Conservation (phyloP, 1,140 invertebrate genomes). For the Macrocentrus cingulum region DNA sequence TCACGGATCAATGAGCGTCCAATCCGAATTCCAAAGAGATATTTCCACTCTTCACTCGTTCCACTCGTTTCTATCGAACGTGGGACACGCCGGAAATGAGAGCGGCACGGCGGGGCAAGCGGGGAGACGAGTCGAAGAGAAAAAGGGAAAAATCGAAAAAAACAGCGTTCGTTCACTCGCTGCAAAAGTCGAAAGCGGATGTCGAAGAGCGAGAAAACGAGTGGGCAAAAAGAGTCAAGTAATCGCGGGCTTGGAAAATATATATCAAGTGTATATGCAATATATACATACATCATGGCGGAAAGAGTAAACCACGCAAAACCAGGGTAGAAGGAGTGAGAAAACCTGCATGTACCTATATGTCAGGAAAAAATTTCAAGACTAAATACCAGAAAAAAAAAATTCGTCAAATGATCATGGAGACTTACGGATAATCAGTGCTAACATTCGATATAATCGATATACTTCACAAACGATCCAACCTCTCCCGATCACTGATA, state of each 20-base stretch:
- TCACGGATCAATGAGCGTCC: background rate
- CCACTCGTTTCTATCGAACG: slow-evolving; percentile 9
- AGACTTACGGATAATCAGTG: slow-evolving; percentile 9
- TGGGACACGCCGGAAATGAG: slow-evolving; percentile 22
- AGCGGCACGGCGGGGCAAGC: background rate
- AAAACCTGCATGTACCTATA: background rate
- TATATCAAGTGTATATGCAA: slow-evolving; percentile 4
- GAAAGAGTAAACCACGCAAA: background rate
- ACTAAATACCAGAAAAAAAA: slow-evolving; percentile 6
- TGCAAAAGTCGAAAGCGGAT: slow-evolving; percentile 8
- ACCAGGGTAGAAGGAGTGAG: background rate
- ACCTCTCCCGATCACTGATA: too few relatives aligned
- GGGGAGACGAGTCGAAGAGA: background rate
- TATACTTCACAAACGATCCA: too few relatives aligned
- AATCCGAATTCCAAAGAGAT: background rate
- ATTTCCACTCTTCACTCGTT: background rate
- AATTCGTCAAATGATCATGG: slow-evolving; percentile 12
- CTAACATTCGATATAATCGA: too few relatives aligned
- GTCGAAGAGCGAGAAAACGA: background rate
- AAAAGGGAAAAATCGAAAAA: background rate
- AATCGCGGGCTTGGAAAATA: slow-evolving; percentile 10
- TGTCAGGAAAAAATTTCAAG: background rate
- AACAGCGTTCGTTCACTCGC: background rate
- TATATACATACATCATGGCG: too few relatives aligned
- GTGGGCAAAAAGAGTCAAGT: slow-evolving; percentile 5